Percentiles rank a stretch among this genome's conserved stretches.
phyloP scores from a whole-genome alignment of 2,888 invertebrate genomes.

The Orchesellides sinensis region DNA sequence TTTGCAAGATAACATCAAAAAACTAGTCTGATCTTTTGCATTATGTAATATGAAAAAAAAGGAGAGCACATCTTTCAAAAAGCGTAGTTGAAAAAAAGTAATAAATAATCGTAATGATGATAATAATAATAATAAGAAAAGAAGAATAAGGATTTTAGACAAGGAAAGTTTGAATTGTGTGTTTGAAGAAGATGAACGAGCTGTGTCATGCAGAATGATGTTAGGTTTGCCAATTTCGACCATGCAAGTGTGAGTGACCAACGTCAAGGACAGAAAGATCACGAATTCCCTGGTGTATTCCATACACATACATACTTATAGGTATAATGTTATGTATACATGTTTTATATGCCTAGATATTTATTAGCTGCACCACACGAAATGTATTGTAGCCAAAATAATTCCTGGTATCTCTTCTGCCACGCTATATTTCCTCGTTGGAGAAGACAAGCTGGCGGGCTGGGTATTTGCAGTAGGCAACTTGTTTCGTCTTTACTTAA shows the following conservation, averaged over 20 bases:
- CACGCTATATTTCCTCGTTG: conserved; percentile 40
- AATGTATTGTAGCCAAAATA: too few species aligned
- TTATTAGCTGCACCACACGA: too few species aligned
- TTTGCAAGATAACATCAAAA: not conserved
- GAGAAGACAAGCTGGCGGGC: conserved; percentile 34
- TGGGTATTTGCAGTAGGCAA: too few species aligned
- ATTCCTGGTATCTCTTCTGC: conserved; percentile 13
- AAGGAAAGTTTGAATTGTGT: conserved; percentile 43
- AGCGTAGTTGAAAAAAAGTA: not conserved
- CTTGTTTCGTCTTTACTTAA: too few species aligned
- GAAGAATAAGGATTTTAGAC: conserved; percentile 30
- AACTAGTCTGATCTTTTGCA: not conserved
- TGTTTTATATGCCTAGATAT: not conserved
- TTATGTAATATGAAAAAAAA: conserved; percentile 29
- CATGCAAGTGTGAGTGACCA: conserved; percentile 73
- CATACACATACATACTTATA: conserved; percentile 4
- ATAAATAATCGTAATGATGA: conserved; percentile 23
- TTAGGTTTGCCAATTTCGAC: not conserved
- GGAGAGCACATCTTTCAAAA: conserved; percentile 13
- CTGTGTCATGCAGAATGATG: not conserved
- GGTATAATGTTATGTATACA: not conserved
- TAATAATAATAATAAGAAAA: conserved; percentile 35
- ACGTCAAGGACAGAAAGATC: conserved; percentile 74
- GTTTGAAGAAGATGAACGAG: not conserved
- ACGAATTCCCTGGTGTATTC: conserved; percentile 58